Evolutionary conservation across 2,113 vertebrate species (phyloP).

Genomic region (Oryzias javanicus): DNA sequence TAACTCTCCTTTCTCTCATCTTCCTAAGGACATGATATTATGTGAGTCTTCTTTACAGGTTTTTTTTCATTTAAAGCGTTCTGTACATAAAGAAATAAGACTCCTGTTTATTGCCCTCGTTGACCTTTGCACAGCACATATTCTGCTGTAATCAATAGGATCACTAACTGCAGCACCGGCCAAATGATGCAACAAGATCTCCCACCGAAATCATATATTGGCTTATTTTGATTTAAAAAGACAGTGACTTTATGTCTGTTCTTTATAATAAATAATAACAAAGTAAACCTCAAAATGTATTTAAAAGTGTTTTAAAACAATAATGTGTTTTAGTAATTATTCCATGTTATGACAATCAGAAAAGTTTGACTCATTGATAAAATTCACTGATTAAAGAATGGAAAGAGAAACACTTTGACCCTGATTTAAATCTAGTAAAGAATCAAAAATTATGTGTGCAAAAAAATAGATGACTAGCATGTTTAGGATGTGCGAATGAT

Average conservation of each 20-base stretch:
- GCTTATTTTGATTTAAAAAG: constrained; percentile 14
- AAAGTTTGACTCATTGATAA: no score
- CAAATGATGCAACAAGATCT: constrained; percentile 40
- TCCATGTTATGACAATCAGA: no score
- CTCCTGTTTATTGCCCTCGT: constrained; percentile 42
- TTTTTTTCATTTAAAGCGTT: constrained; percentile 26
- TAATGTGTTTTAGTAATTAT: no score
- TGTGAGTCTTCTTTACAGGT: constrained; percentile 11
- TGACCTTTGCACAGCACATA: constrained; percentile 53
- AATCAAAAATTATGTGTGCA: no score
- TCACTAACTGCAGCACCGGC: constrained; percentile 38
- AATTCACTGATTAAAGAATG: no score
- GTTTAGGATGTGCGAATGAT: no score
- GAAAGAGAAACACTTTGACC: no score
- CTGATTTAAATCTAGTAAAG: no score
- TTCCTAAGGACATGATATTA: not conserved
- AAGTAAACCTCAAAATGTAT: not conserved
- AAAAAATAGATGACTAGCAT: no score
- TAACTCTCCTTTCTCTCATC: not conserved
- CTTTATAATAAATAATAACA: constrained; percentile 7
- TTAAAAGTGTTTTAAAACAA: no score
- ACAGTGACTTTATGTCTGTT: constrained; percentile 18
- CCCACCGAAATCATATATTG: constrained; percentile 20
- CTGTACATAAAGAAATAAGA: constrained; percentile 24
- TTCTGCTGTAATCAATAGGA: constrained; percentile 52